These are phyloP conservation scores for Orius laevigatus DNA, from an alignment of 1,140 invertebrate species.

Conservation along the genomic window DNA sequence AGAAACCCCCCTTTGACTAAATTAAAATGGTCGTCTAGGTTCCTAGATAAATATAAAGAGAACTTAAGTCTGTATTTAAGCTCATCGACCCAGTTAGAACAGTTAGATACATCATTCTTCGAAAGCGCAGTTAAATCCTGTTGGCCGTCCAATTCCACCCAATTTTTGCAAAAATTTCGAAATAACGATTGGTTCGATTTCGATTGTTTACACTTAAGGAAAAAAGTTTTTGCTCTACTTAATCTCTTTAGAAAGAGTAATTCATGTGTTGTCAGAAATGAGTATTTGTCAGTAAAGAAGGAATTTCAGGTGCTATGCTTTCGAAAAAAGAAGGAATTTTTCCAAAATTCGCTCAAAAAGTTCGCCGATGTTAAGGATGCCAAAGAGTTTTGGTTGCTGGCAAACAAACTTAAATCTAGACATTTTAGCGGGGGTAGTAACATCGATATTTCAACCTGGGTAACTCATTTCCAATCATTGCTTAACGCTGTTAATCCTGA, in stretches of 20 bases:
- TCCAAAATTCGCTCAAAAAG: neutral
- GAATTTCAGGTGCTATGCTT: neutral
- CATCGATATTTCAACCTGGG: neutral
- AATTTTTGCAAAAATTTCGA: neutral
- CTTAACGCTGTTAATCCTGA: no score
- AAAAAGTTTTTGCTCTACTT: neutral
- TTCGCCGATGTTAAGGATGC: neutral
- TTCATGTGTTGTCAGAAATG: neutral
- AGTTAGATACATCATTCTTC: no score
- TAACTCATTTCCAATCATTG: neutral
- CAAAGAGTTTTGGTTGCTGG: conserved; percentile 1
- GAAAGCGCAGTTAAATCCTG: neutral
- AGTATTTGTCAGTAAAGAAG: neutral
- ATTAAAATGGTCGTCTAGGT: neutral
- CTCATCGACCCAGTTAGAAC: no score
- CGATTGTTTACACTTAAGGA: conserved; percentile 2
- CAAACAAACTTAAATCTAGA: neutral
- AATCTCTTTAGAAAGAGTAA: neutral
- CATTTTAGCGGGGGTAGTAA: neutral
- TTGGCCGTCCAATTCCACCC: no score
- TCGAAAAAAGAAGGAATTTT: neutral
- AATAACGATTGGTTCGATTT: conserved; percentile 6
- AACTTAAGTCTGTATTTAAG: neutral
- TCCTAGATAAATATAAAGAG: neutral
- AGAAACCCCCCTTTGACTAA: neutral